Percentiles rank a stretch among this genome's conserved stretches.
Conservation (phyloP, 2,888 invertebrate genomes). For the Thymelicus sylvestris region DNA sequence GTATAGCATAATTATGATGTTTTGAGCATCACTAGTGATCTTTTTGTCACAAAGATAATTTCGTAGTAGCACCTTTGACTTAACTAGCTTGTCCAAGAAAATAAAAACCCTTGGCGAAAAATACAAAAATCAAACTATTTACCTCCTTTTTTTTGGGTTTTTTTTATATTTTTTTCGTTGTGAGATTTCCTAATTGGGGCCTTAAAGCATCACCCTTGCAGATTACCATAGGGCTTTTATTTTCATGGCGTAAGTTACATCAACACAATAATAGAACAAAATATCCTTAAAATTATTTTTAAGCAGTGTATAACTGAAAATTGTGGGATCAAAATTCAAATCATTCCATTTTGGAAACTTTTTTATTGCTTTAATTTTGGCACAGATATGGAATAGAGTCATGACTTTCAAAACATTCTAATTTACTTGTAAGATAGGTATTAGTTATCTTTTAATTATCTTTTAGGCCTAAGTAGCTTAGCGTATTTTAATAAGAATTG, state of each 20-base stretch:
- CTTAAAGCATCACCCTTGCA: no score
- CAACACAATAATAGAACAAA: background rate
- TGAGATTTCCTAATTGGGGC: no score
- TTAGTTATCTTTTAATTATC: background rate
- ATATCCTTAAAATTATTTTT: constrained; percentile 30
- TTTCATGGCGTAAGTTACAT: background rate
- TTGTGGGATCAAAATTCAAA: constrained; percentile 48
- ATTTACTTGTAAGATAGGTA: constrained; percentile 15
- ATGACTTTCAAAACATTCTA: constrained; percentile 6
- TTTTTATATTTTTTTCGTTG: constrained; percentile 7
- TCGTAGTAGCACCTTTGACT: constrained; percentile 15
- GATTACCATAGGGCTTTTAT: background rate
- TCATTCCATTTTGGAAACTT: constrained; percentile 20
- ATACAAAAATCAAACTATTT: background rate
- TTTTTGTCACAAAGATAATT: constrained; percentile 23
- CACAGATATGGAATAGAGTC: constrained; percentile 1
- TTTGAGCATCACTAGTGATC: background rate
- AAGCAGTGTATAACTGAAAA: constrained; percentile 30
- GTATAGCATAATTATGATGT: background rate
- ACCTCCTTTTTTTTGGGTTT: background rate
- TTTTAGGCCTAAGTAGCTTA: constrained; percentile 32
- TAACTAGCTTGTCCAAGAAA: background rate
- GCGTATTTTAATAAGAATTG: constrained; percentile 19
- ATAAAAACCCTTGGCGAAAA: background rate
- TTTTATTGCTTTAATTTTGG: constrained; percentile 17